Evolutionary conservation across 2,888 invertebrate species (phyloP), one percentile per base, ranked within the genome.

Genomic region (Bombyx huttoni): DNA sequence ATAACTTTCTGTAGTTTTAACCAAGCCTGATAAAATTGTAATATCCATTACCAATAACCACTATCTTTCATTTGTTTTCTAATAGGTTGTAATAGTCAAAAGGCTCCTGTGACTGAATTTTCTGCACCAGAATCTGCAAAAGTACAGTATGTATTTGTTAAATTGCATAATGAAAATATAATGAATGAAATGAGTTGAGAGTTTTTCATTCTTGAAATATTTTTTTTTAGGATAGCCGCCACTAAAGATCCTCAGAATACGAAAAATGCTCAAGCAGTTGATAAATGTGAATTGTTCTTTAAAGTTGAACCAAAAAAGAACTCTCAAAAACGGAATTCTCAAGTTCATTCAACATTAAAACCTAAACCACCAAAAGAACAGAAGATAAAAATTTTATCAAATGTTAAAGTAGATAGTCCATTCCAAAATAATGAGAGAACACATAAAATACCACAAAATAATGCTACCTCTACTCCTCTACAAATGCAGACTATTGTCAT

Each of bases 381-480:
- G 52, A 86, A 81, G 68, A 73, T 88, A 46, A 80, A 75, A 62
- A 86, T 88, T 49, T 53, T 88, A 45, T 88, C 87, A 34, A 80
- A 88, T 57, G 67, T 87, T 3, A 85, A 80, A 74, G 78, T 88
- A 13, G 78, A 77, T 49, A 72, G 67, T 49, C 53, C 66, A n/a
- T 63, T 63, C 49, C 61, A 62, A 33, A 60, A 64, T 51, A 61
- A 69, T 52, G 55, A 58, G 40, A 46, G 56, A 14, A 67, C 62
- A 57, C 63, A 70, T 54, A 71, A 70, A 49, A 48, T 59, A 49
- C 51, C 67, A 47, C 54, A 68, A 46, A 63, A 64, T 57, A 75
- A 70, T 52, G 72, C 76, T 1, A 78, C 81, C 3, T 78, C 82
- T 5, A 81, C 79, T 12, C 81, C 83, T 8, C 58, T 75, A 58